Base-by-base conservation (phyloP, 2,113 vertebrate genomes). In the Apodemus sylvaticus region DNA sequence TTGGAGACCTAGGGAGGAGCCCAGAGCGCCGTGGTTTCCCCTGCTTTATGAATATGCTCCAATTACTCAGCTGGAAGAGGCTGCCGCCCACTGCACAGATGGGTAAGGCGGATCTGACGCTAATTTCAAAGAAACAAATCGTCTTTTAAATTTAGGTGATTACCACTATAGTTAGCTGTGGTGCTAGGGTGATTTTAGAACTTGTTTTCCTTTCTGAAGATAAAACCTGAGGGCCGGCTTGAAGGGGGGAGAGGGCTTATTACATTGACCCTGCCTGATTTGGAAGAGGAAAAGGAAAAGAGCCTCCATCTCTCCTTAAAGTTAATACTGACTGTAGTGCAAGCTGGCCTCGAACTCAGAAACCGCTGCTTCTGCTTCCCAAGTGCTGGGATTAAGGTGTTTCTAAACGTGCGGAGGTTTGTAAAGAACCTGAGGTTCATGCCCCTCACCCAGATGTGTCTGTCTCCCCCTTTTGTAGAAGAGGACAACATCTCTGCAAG, bases 91-190 rank as follows among this genome's bases (percentile, higher is more conserved):
- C 45, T 51, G 29, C 78, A 51, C 5, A 6, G 60, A 39, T 48
- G 66, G 90, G 66, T 51, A 20, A 39, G 71, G 70, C 89, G 16
- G 89, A 70, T 91, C 86, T 86, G 64, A 22, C 53, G 39, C 86
- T 62, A 14, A 88, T 81, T 81, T 76, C 77, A 94, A 87, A 93
- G 58, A 91, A 77, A 42, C 66, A 62, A 83, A 42, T 39, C 81
- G 85, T 70, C 55, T 85, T 86, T 94, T 95, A 58, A 92, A 91
- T 74, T 48, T 48, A 48, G 77, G 71, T 77, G 58, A 3, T 91
- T 82, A 87, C 64, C 45, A 45, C 74, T 71, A 60, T 42, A 68
- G 55, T 95, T 90, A 48, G 82, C 39, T 29, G n/a, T 26, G 53
- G 22, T 51, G 42, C n/a, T 64, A 66, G 34, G 17, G 60, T 88